A percentile compares a stretch with the other conserved stretches of the same genome.
Conservation (phyloP, 2,113 vertebrate species). For the Morone saxatilis region DNA sequence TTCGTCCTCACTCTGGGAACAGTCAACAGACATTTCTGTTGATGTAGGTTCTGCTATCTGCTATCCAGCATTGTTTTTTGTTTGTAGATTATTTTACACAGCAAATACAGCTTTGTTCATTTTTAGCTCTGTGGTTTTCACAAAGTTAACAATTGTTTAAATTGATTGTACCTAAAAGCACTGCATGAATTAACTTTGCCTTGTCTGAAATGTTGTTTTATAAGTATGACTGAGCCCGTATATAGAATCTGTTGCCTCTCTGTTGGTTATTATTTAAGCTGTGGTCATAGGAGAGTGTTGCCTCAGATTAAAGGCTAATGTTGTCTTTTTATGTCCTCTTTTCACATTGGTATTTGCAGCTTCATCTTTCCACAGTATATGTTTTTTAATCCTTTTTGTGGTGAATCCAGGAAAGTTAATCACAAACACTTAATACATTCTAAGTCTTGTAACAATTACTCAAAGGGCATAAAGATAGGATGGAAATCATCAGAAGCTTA, state of each 20-base stretch:
- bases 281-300: background rate
- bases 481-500: conserved; percentile 22
- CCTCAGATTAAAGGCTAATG: conserved; percentile 17
- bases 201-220: background rate
- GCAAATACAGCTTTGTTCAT: background rate
- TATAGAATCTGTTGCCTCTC: background rate
- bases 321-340: background rate
- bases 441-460: conserved; percentile 24
- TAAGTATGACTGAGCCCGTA: background rate
- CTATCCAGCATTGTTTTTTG: conserved; percentile 14
- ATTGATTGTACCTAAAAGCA: background rate
- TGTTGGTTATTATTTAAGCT: conserved; percentile 4
- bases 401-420: conserved; percentile 26
- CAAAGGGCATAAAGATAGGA: conserved; percentile 2
- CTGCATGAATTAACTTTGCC: background rate
- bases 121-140: background rate
- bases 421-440: conserved; percentile 1
- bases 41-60: conserved; percentile 21
- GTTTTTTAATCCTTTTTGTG: conserved; percentile 18
- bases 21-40: conserved; percentile 28
- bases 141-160: background rate
- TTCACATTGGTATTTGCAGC: conserved; percentile 17
- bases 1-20: conserved; percentile 1
- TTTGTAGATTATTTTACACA: background rate
- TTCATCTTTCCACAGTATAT: conserved; percentile 37